Evolutionary conservation across 2,113 vertebrate species (phyloP), one percentile per base, ranked within the genome.

Genomic region (Procapra przewalskii): DNA sequence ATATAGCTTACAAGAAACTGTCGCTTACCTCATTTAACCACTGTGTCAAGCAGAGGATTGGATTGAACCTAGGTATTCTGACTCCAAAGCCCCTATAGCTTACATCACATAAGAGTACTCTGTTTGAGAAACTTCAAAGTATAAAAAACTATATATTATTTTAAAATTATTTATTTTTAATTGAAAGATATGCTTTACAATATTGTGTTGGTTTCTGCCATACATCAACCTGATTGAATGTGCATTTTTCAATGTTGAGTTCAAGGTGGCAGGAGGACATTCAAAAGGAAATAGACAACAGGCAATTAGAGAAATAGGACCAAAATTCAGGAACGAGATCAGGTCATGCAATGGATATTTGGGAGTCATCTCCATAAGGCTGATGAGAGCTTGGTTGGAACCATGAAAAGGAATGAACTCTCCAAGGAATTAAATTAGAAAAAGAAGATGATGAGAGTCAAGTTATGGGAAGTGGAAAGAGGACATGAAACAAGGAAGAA

Each of bases 341-440:
- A 36, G 40, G 45, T 96, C 82, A 92, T 7, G 52, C 6, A 48
- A 31, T 80, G 12, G 15, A 79, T 54, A 71, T 91, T 52, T 88
- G 80, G 16, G 62, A 55, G 16, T 82, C 21, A 82, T 91, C 10
- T 23, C 48, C 13, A 29, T 91, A 82, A 92, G 85, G 54, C 64
- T 88, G 88, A 54, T 95, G 25, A 85, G 59, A 50, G 9, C 8
- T 91, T 81, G 33, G 82, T 91, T 81, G 29, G 82, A 82, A 94
- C 40, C 40, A 14, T 60, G 90, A 96, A 84, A 79, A 29, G 23
- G 95, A 84, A 86, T 85, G 29, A 96, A 29, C 40, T 88, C 29
- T 90, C 6, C n/a, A 57, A 93, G 75, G 81, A 96, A 91, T 93
- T 93, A 83, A 94, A 43, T 79, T 54, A 43, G 55, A 77, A 71